phyloP scores from a whole-genome alignment of 2,113 vertebrate species.

The Sinocyclocheilus anophthalmus region DNA sequence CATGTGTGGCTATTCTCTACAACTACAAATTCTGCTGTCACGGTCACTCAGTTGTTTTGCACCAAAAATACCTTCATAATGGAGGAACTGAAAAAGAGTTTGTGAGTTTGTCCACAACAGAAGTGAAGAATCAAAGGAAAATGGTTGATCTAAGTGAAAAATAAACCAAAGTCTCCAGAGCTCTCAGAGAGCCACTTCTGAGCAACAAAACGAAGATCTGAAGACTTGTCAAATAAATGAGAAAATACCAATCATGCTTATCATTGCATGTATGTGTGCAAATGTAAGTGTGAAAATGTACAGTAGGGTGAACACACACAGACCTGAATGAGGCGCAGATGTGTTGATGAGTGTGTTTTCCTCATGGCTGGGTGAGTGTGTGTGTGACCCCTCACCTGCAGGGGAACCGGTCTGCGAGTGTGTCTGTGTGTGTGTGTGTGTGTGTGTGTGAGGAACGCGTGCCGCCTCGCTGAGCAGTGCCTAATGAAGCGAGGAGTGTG shows the following conservation, averaged over 20 bases:
- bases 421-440: conserved; percentile 58
- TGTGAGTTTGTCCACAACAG: neutral
- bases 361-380: conserved; percentile 2
- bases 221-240: neutral
- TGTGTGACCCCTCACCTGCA: conserved; percentile 68
- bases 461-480: conserved; percentile 72
- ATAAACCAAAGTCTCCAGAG: too few relatives aligned
- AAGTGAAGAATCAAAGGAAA: too few relatives aligned
- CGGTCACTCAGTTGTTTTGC: too few relatives aligned
- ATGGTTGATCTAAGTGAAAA: neutral
- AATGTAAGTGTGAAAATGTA: neutral
- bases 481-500: conserved; percentile 78
- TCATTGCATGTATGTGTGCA: neutral
- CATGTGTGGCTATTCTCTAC: too few relatives aligned
- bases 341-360: neutral
- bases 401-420: conserved; percentile 60
- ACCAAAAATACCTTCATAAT: too few relatives aligned
- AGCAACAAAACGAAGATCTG: neutral
- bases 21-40: too few relatives aligned
- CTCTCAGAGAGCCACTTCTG: neutral
- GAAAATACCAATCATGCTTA: neutral
- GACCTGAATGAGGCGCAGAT: neutral
- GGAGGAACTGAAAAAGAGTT: neutral
- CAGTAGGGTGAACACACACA: neutral
- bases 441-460: conserved; percentile 68